phyloP scores from a whole-genome alignment of 2,113 vertebrate genomes.

The Carassius auratus region DNA sequence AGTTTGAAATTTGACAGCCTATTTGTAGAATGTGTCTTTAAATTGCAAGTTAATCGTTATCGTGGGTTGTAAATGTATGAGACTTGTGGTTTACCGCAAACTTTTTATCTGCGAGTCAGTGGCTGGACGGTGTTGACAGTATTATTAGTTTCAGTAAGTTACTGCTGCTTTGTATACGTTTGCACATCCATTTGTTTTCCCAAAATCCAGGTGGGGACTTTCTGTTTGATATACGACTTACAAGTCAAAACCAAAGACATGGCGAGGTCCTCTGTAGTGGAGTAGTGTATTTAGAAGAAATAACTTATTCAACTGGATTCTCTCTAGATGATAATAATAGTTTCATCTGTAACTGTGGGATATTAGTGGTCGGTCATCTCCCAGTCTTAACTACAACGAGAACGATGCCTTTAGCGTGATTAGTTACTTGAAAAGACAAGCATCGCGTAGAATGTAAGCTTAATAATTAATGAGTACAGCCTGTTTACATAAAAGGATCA shows the following conservation, averaged over 20 bases:
- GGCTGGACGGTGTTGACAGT: not conserved
- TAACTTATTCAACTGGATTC: not conserved
- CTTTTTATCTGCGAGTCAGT: not conserved
- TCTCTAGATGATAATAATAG: not conserved
- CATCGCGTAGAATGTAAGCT: not conserved
- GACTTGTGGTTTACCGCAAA: not conserved
- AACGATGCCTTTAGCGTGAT: not conserved
- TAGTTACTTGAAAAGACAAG: not conserved
- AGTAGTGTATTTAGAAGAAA: not conserved
- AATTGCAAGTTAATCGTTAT: not conserved
- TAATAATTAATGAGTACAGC: not conserved
- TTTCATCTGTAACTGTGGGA: not conserved
- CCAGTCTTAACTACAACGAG: not conserved
- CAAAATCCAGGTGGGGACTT: not conserved
- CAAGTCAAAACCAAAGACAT: not conserved
- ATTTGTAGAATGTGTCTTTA: not conserved
- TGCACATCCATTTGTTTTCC: constrained; percentile 5
- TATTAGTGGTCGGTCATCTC: not conserved
- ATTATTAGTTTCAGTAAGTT: not conserved
- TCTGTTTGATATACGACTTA: not conserved
- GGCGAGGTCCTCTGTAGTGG: not conserved
- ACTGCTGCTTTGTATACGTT: constrained; percentile 1
- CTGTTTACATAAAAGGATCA: not conserved
- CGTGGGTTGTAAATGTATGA: not conserved
- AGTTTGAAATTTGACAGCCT: not conserved